A percentile compares a stretch with the other conserved stretches of the same genome.
Evolutionary conservation across 1,140 invertebrate species (phyloP).

Genomic region (Meloidogyne exigua): DNA sequence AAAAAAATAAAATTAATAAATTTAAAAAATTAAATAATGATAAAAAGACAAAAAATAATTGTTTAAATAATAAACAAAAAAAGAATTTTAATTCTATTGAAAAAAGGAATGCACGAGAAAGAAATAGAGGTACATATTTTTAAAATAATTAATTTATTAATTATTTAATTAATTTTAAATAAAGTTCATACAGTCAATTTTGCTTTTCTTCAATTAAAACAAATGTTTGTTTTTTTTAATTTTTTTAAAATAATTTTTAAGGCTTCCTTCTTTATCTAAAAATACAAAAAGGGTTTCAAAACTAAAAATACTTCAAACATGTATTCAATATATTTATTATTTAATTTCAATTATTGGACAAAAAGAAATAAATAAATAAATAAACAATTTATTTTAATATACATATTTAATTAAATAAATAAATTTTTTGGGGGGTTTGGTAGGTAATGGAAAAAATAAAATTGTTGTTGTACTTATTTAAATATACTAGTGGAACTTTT

Average conservation of each 20-base stretch:
- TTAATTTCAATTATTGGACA: slow-evolving; percentile 28
- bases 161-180: neutral
- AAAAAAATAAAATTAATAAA: neutral
- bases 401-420: too few species aligned
- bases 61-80: neutral
- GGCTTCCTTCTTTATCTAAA: slow-evolving; percentile 20
- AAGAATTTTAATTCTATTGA: slow-evolving; percentile 13
- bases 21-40: neutral
- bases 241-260: slow-evolving; percentile 8
- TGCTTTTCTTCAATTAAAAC: slow-evolving; percentile 25
- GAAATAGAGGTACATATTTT: slow-evolving; percentile 18
- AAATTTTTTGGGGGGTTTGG: too few species aligned
- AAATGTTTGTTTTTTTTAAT: slow-evolving; percentile 13
- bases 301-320: slow-evolving; percentile 49
- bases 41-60: neutral
- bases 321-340: slow-evolving; percentile 48
- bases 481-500: too few species aligned
- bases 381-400: too few species aligned
- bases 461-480: too few species aligned
- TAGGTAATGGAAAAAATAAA: too few species aligned
- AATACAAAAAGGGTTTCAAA: slow-evolving; percentile 54
- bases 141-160: neutral
- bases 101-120: slow-evolving; percentile 35
- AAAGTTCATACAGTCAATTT: slow-evolving; percentile 32
- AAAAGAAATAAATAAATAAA: neutral